A percentile compares a stretch with the other conserved stretches of the same genome.
phyloP scores from a whole-genome alignment of 1,140 invertebrate species.

The Nymphalis io region DNA sequence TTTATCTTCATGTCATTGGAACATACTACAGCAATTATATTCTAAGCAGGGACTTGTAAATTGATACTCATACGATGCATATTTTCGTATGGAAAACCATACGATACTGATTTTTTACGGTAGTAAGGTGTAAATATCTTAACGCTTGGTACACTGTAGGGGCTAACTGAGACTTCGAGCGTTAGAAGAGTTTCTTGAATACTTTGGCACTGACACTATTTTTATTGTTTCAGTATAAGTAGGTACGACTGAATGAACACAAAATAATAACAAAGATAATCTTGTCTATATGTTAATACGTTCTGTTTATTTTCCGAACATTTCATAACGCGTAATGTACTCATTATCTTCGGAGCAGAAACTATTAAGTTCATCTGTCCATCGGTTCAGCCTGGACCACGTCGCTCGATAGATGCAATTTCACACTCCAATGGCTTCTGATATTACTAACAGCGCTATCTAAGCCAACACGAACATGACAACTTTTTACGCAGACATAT shows the following conservation, averaged over 20 bases:
- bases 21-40: background rate
- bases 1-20: background rate
- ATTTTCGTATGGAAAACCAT: too few relatives aligned
- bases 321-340: slow-evolving; percentile 24
- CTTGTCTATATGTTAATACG: background rate
- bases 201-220: too few relatives aligned
- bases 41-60: too few relatives aligned
- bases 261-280: too few relatives aligned
- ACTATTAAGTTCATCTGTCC: slow-evolving; percentile 43
- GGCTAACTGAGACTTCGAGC: too few relatives aligned
- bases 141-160: too few relatives aligned
- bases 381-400: slow-evolving; percentile 32
- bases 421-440: slow-evolving; percentile 41
- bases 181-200: too few relatives aligned
- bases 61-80: too few relatives aligned
- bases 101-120: too few relatives aligned
- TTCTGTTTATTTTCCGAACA: background rate
- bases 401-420: slow-evolving; percentile 45
- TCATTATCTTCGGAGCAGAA: slow-evolving; percentile 38
- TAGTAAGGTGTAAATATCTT: too few relatives aligned
- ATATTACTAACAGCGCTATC: slow-evolving; percentile 43
- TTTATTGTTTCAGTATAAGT: too few relatives aligned
- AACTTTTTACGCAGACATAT: slow-evolving; percentile 33
- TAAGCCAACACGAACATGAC: slow-evolving; percentile 38
- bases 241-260: too few relatives aligned